These are phyloP conservation scores for Notospermus geniculatus DNA, from an alignment of 1,140 invertebrate species.

Conservation along the genomic window DNA sequence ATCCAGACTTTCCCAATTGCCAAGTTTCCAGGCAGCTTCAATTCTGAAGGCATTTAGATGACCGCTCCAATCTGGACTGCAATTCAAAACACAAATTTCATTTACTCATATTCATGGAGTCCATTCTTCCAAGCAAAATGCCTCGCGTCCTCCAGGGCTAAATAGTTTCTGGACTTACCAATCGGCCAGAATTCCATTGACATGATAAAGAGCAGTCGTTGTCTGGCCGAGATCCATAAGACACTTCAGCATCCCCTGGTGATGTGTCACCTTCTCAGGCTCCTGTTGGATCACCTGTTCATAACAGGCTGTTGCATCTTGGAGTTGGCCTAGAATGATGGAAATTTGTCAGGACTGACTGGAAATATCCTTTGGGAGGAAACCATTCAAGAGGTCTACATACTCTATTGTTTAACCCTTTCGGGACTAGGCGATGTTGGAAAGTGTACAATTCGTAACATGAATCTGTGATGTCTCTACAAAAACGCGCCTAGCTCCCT, in stretches of 20 bases:
- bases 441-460: too few species aligned
- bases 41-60: slow-evolving; percentile 60
- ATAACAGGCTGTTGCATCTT: slow-evolving; percentile 62
- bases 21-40: slow-evolving; percentile 85
- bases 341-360: too few species aligned
- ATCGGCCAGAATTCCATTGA: slow-evolving; percentile 54
- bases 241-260: slow-evolving; percentile 59
- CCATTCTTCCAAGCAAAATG: too few species aligned
- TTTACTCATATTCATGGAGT: too few species aligned
- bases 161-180: slow-evolving; percentile 29
- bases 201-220: slow-evolving; percentile 55
- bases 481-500: too few species aligned
- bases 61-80: slow-evolving; percentile 46
- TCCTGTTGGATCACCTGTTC: slow-evolving; percentile 56
- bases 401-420: too few species aligned
- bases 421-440: too few species aligned
- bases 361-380: too few species aligned
- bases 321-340: slow-evolving; percentile 50
- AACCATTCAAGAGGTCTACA: too few species aligned
- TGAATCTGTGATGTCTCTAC: too few species aligned
- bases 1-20: slow-evolving; percentile 67
- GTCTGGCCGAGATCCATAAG: slow-evolving; percentile 60
- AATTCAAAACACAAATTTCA: too few species aligned
- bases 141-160: too few species aligned
- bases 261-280: slow-evolving; percentile 48